Percentiles rank a stretch among this genome's conserved stretches.
Evolutionary conservation across 92 coral and sea anemone species (phyloP).

Genomic region (Epizoanthus scotinus): DNA sequence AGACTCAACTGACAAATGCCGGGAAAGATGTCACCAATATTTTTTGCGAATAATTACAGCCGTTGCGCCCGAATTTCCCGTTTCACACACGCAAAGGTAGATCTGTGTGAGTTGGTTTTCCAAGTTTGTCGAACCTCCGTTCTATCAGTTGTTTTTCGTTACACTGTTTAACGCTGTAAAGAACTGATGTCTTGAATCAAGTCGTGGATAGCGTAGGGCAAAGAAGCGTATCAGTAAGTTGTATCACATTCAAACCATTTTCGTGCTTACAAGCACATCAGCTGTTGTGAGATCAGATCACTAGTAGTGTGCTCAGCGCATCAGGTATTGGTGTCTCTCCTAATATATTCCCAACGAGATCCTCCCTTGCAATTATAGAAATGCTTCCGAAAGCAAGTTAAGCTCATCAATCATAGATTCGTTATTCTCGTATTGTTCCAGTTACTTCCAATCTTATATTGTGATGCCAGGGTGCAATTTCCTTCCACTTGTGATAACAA

Average conservation of each 20-base stretch:
- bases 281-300: conserved; percentile 17
- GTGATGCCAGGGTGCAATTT: no score
- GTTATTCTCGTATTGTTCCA: neutral
- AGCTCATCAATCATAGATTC: neutral
- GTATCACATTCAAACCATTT: neutral
- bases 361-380: conserved; percentile 2
- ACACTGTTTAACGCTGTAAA: neutral
- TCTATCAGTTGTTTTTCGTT: neutral
- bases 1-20: no score
- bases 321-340: conserved; percentile 5
- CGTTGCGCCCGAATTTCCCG: no score
- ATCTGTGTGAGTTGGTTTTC: no score
- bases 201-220: neutral
- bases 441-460: no score
- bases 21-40: no score
- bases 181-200: neutral
- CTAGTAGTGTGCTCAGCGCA: neutral
- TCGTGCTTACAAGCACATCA: neutral
- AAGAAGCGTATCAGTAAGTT: neutral
- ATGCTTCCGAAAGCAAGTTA: neutral
- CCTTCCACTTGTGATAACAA: no score
- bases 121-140: neutral
- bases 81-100: no score
- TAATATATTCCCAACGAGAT: neutral
- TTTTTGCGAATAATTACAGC: no score